Base-by-base conservation (phyloP, 2,888 invertebrate species). In the Isotomurus palustris region DNA sequence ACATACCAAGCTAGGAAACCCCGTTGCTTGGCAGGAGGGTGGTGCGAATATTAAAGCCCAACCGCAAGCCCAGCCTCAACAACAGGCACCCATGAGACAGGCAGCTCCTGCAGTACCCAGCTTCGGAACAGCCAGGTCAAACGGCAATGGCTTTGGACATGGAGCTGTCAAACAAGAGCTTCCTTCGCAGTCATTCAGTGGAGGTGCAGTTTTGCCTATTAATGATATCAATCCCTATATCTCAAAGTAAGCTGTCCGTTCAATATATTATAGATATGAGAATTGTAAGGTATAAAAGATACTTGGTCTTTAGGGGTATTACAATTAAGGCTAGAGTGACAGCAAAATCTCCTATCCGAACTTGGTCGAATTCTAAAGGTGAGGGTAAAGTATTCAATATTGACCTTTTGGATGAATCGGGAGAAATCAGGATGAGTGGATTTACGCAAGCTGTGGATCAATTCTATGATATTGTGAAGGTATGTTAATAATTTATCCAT, bases 311-410 rank as follows among this genome's bases (percentile, higher is more conserved):
- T 71, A 72, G 21, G 67, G 87, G 87, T 72, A 96, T 95, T 94
- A 86, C 90, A 2, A 89, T 97, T 58, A 88, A 88, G 74, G 96
- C 86, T 1, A 82, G 95, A 50, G 89, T 96, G 0, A 87, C 86
- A 58, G 84, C 82, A 69, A 97, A 97, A 74, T 81, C 86, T 0
- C 73, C 79, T 0, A 83, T 96, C 44, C 83, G 89, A 57, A 86
- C 85, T 0, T 97, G 93, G 91, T 89, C 85, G 62, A 97, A 97
- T 76, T 86, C 91, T 0, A 82, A 84, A 56, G 94, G 95, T 0
- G 93, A 94, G 75, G 97, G 97, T 1, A 91, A 91, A 74, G 78
- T 97, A 2, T 97, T 97, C 75, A 89, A 85, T 61, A 84, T 95
- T 78, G 93, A 93, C 75, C 77, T 97, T n/a, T 79, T 89, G 60